phyloP scores from a whole-genome alignment of 2,888 invertebrate genomes.

The Cerastis rubricosa region DNA sequence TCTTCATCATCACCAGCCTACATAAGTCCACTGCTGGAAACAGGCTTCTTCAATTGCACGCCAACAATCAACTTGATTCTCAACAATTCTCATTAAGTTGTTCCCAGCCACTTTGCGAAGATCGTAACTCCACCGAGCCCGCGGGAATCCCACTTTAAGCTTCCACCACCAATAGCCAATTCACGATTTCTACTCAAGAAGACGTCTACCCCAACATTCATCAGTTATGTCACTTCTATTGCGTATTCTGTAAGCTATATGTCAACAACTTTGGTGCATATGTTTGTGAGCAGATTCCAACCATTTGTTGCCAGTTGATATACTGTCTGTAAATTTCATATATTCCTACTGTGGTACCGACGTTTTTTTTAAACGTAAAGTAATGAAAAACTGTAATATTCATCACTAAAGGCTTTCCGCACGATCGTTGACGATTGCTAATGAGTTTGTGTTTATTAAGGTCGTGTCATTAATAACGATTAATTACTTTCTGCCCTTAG shows the following conservation, averaged over 20 bases:
- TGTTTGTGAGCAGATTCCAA: background rate
- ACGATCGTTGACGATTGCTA: slow-evolving; percentile 54
- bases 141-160: background rate
- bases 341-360: background rate
- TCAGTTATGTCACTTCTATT: background rate
- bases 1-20: background rate
- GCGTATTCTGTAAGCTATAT: background rate
- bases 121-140: background rate
- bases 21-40: background rate
- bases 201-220: background rate
- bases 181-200: background rate
- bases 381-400: slow-evolving; percentile 64
- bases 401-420: slow-evolving; percentile 41
- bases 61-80: background rate
- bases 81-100: background rate
- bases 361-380: slow-evolving; percentile 31
- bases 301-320: background rate
- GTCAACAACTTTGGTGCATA: background rate
- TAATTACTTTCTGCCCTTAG: slow-evolving; percentile 52
- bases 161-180: no score
- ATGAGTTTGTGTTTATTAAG: slow-evolving; percentile 62
- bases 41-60: background rate
- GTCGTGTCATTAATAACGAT: slow-evolving; percentile 56
- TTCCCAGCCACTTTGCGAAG: background rate
- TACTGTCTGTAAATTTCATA: background rate